Conservation (phyloP, 2,888 invertebrate genomes). For the Apantesis nais region DNA sequence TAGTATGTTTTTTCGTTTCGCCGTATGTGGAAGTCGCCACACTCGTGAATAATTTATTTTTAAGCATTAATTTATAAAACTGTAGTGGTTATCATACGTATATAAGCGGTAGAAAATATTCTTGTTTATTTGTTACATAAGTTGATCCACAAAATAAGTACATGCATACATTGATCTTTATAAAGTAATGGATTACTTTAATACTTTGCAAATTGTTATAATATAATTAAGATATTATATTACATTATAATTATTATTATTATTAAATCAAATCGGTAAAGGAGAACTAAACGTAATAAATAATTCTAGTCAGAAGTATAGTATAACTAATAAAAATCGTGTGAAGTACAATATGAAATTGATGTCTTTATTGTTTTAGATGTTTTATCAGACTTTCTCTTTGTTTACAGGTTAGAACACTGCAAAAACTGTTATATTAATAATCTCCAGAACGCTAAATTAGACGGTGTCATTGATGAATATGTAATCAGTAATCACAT, state of each 20-base stretch:
- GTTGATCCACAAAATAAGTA: neutral
- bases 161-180: too few relatives aligned
- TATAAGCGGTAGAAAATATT: neutral
- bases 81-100: neutral
- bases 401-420: slow-evolving; percentile 83
- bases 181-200: neutral
- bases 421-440: slow-evolving; percentile 94
- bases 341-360: too few relatives aligned
- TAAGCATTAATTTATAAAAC: neutral
- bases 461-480: slow-evolving; percentile 78
- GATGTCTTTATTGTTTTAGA: neutral
- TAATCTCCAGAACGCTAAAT: slow-evolving; percentile 85
- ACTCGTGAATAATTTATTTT: neutral
- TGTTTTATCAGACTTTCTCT: neutral
- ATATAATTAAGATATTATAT: neutral
- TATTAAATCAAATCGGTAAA: too few relatives aligned
- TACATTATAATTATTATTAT: too few relatives aligned
- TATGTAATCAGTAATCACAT: slow-evolving; percentile 83
- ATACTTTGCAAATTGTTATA: neutral
- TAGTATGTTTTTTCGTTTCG: too few relatives aligned
- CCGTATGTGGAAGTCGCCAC: too few relatives aligned
- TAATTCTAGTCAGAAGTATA: neutral
- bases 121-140: neutral
- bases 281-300: neutral
- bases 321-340: neutral